Evolutionary conservation across 2,888 invertebrate genomes (phyloP), one percentile per base, ranked within the genome.

Genomic region (Apamea sordens): DNA sequence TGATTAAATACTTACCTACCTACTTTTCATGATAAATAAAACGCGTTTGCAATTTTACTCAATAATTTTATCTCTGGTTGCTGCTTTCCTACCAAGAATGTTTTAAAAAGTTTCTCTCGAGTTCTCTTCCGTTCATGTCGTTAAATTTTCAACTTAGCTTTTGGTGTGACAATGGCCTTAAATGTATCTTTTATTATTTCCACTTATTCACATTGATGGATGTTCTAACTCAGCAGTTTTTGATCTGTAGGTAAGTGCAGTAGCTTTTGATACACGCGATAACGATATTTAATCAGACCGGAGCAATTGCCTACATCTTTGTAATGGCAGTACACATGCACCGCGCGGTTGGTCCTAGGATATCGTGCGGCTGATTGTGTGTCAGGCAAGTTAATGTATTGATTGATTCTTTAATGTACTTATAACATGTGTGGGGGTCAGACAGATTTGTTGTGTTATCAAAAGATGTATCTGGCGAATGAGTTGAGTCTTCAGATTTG

Each of bases 191-290:
- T 91, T 90, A 92, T 90, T 91, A 92, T 92, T 92, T 92, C 86
- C 89, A 91, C 89, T 93, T 92, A 93, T 94, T 93, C 91, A 92
- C 90, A 92, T 92, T 96, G 96, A 96, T 96, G 92, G 96, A 96
- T 96, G 95, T 93, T 94, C 94, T 94, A 95, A 93, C 94, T 95
- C 95, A 96, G 96, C 96, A 95, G 93, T 95, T 95, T 95, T 95
- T 93, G 95, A 95, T 94, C 93, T 92, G 92, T 92, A 92, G 91
- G 92, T 93, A 93, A 94, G 93, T 93, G 93, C 94, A 93, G 95
- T 94, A 95, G 95, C 94, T 90, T 89, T 85, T 90, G 93, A 93
- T 93, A 91, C 90, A 91, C 83, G 87, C 88, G 93, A 94, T 93
- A 93, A 88, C 89, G 88, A 89, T 89, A 89, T 87, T 89, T 91